Evolutionary conservation across 1,140 invertebrate species (phyloP).

Genomic region (Anthonomus grandis): DNA sequence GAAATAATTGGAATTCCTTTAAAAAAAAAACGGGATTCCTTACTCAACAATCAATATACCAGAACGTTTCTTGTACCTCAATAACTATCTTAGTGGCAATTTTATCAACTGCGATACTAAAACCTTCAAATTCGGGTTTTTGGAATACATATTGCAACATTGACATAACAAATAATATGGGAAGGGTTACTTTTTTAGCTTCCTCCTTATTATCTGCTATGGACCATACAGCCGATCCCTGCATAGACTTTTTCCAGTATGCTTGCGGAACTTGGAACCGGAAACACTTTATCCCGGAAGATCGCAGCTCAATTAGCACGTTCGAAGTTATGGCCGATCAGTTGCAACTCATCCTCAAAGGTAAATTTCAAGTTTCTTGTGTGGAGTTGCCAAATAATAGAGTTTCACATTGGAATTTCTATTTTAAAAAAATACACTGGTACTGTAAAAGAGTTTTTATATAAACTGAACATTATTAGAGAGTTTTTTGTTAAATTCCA

Average conservation of each 20-base stretch:
- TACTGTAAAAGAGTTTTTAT: not conserved
- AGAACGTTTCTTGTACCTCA: too few species aligned
- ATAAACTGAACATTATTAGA: not conserved
- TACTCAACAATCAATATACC: too few species aligned
- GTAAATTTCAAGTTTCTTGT: conserved; percentile 30
- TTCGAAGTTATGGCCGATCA: conserved; percentile 85
- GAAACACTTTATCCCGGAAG: conserved; percentile 85
- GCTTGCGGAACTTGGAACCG: conserved; percentile 89
- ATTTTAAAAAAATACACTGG: not conserved
- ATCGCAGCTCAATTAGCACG: conserved; percentile 80
- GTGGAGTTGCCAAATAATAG: not conserved
- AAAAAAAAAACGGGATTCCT: too few species aligned
- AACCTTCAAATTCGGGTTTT: too few species aligned
- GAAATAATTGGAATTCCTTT: too few species aligned
- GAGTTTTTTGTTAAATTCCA: conserved; percentile 30
- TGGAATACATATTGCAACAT: too few species aligned
- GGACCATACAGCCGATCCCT: conserved; percentile 76
- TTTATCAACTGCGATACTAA: too few species aligned
- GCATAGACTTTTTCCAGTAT: conserved; percentile 85
- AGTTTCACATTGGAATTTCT: not conserved
- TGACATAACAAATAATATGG: too few species aligned
- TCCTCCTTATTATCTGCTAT: conserved; percentile 80
- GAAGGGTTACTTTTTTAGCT: too few species aligned
- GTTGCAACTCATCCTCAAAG: conserved; percentile 79
- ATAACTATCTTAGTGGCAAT: too few species aligned